These are phyloP conservation scores for Enteromius trimaculatus DNA, from an alignment of 2,797 vertebrate species.

Conservation along the genomic window DNA sequence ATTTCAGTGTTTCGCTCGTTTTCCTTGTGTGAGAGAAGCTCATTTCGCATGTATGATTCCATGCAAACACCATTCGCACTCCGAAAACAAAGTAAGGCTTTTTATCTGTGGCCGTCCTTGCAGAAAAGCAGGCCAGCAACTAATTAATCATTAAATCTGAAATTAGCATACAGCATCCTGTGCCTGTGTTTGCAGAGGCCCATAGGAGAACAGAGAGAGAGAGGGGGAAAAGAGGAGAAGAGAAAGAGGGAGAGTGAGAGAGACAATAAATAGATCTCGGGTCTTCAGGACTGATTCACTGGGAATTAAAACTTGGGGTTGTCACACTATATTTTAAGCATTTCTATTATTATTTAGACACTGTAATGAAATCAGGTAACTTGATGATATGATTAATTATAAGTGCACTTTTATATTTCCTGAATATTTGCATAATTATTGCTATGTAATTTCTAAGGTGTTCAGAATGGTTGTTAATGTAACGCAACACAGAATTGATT, in stretches of 20 bases:
- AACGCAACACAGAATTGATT: neutral
- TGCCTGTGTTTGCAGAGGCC: constrained; percentile 46
- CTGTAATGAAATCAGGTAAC: neutral
- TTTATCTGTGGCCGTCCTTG: constrained; percentile 56
- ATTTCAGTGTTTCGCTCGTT: constrained; percentile 30
- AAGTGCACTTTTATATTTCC: neutral
- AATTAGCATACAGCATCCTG: constrained; percentile 62
- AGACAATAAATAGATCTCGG: constrained; percentile 24
- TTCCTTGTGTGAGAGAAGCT: constrained; percentile 22
- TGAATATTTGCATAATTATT: neutral
- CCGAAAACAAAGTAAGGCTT: constrained; percentile 50
- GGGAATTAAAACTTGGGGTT: constrained; percentile 13
- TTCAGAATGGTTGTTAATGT: neutral
- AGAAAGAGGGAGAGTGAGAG: constrained; percentile 8
- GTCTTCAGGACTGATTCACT: neutral
- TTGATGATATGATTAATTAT: constrained; percentile 10
- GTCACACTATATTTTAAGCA: neutral
- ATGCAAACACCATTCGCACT: constrained; percentile 42
- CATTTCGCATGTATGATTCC: constrained; percentile 36
- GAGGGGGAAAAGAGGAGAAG: neutral
- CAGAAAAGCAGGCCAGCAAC: constrained; percentile 60
- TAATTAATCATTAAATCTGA: constrained; percentile 66
- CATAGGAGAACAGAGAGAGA: constrained; percentile 40
- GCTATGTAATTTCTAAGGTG: neutral
- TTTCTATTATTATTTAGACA: neutral